Conservation (phyloP, 2,797 vertebrate genomes). For the Anas capensis region DNA sequence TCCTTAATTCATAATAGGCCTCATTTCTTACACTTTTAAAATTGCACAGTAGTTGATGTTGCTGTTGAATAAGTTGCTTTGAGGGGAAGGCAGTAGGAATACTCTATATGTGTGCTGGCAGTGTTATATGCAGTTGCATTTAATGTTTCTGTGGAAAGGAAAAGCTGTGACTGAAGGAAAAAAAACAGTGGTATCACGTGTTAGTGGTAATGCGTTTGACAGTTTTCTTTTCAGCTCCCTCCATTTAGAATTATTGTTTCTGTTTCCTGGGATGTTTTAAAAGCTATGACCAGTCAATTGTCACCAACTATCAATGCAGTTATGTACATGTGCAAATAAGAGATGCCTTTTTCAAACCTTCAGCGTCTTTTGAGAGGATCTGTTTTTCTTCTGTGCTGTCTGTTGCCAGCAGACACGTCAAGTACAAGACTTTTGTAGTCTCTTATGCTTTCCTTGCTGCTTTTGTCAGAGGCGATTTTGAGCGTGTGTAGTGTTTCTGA, state of each 20-base stretch:
- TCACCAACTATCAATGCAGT: rapidly evolving
- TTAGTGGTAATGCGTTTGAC: not conserved
- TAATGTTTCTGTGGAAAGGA: not conserved
- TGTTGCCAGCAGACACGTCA: not conserved
- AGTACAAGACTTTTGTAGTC: not conserved
- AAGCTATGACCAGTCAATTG: not conserved
- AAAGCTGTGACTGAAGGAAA: not conserved
- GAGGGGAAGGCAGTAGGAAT: not conserved
- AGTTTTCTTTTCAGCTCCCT: not conserved
- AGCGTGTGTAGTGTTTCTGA: not conserved
- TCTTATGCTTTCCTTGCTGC: not conserved
- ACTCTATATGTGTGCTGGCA: not conserved
- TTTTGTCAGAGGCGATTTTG: not conserved
- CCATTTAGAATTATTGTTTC: not conserved
- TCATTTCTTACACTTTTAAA: not conserved
- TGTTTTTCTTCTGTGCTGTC: not conserved
- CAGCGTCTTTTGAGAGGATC: not conserved
- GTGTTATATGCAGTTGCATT: rapidly evolving
- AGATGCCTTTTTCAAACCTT: not conserved
- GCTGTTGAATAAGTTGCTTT: not conserved
- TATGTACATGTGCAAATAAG: rapidly evolving
- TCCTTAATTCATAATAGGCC: not conserved
- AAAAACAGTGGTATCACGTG: rapidly evolving
- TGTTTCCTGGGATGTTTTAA: not conserved
- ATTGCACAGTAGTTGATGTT: not conserved